A percentile compares a stretch with the other conserved stretches of the same genome.
Evolutionary conservation across 30 jellyfish, hydroid and myxozoan species (phyloP).

Genomic region (Aurelia sp.): DNA sequence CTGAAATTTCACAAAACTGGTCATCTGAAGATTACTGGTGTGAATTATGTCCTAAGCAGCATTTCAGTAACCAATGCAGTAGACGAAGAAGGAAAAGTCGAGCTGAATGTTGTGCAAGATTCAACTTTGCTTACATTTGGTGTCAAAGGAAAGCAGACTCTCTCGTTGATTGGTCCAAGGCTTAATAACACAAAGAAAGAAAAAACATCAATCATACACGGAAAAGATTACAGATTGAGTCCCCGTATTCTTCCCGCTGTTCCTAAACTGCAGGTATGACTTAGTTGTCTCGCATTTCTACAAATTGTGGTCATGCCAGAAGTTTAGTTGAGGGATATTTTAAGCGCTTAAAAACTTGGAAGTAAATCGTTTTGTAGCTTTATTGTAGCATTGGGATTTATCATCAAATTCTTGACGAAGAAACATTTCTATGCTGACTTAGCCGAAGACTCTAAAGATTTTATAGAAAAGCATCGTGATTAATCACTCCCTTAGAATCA

Average conservation of each 20-base stretch:
- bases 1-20: constrained; percentile 64
- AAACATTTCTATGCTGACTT: too few relatives aligned
- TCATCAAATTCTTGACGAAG: too few relatives aligned
- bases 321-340: too few relatives aligned
- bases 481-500: too few relatives aligned
- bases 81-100: constrained; percentile 79
- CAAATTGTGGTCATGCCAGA: too few relatives aligned
- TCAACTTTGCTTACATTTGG: constrained; percentile 74
- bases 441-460: too few relatives aligned
- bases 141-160: constrained; percentile 72
- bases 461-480: too few relatives aligned
- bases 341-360: too few relatives aligned
- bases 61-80: constrained; percentile 77
- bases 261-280: constrained; percentile 85
- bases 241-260: constrained; percentile 75
- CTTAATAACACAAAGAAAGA: constrained; percentile 80
- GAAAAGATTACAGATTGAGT: constrained; percentile 71
- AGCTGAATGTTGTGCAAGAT: constrained; percentile 63
- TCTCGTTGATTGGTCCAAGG: constrained; percentile 84
- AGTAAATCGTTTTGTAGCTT: too few relatives aligned
- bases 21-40: constrained; percentile 66
- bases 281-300: too few relatives aligned
- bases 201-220: constrained; percentile 58
- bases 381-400: too few relatives aligned
- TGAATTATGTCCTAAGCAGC: constrained; percentile 80